These are phyloP conservation scores for Scarus forsteni DNA, from an alignment of 2,797 vertebrate genomes.

Conservation along the genomic window DNA sequence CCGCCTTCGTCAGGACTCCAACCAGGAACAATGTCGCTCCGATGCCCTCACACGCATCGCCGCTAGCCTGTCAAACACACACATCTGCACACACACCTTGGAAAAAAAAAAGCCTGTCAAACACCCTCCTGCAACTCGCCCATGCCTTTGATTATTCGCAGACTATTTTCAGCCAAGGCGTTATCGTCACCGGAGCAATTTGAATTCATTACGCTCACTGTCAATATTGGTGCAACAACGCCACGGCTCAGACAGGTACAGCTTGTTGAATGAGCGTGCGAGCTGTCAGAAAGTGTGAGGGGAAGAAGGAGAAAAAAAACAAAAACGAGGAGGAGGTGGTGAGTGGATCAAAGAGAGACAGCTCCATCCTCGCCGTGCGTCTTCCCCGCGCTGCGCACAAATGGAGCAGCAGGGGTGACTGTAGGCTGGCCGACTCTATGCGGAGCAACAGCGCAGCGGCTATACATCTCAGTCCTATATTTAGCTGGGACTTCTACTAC, in stretches of 20 bases:
- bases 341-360: conserved; percentile 64
- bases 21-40: conserved; percentile 67
- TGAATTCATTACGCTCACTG: conserved; percentile 81
- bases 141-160: conserved; percentile 67
- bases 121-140: conserved; percentile 56
- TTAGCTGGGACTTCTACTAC: conserved; percentile 74
- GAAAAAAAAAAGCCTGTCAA: conserved; percentile 67
- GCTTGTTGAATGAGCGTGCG: conserved; percentile 74
- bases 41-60: conserved; percentile 60
- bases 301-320: conserved; percentile 29
- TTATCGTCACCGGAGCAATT: conserved; percentile 69
- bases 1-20: conserved; percentile 71
- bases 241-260: conserved; percentile 72
- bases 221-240: conserved; percentile 74
- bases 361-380: conserved; percentile 10
- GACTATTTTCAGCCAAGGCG: conserved; percentile 64
- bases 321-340: conserved; percentile 18
- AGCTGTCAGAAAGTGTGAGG: conserved; percentile 55
- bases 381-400: neutral
- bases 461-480: conserved; percentile 74
- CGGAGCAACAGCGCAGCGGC: conserved; percentile 48
- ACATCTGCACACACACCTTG: conserved; percentile 38
- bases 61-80: conserved; percentile 55
- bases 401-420: conserved; percentile 56
- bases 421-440: conserved; percentile 47